Evolutionary conservation across 37 sponge, comb jelly and placozoan species (phyloP), one percentile per base, ranked within the genome.

Genomic region (Diacarnus erythraeanus): DNA sequence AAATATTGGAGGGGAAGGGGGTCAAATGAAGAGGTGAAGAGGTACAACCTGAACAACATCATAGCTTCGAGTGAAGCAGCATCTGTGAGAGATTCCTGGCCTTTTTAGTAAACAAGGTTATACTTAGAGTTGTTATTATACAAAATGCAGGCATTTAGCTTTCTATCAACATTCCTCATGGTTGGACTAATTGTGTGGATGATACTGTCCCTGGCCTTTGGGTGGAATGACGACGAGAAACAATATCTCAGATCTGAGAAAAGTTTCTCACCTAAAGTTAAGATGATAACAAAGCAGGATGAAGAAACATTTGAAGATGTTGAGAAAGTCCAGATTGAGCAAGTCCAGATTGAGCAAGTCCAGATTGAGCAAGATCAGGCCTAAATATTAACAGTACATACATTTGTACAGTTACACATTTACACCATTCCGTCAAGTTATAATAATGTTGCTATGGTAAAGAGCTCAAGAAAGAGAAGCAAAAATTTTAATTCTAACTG

Each of bases 131-230:
- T 6, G 51, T 12, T 12, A 47, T 47, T 47, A 47, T 12, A 47
- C 51, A 47, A 47, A 47, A 9, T 57, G 22, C 27, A 77, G 77
- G 65, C 65, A 61, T 77, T 77, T 23, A 12, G 30, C 29, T 63
- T 77, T 30, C n/a, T 77, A 2, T 15, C 65, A 2, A 23, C 12
- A 6, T 22, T 77, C 26, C 6, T 15, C 26, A 20, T 64, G 8
- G 33, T 23, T 63, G 77, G 6, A 5, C 65, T 77, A 3, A 38
- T 34, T 2, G 30, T 77, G 26, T 77, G 77, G 77, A 35, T 77
- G 42, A 38, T 44, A 17, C 67, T 78, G 5, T 42, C 43, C 34
- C 23, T 78, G 47, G 31, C 65, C 22, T 26, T 78, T 35, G 35
- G 61, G 34, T 78, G 78, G 78, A 18, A 17, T 60, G 61, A 60